Evolutionary conservation across 2,797 vertebrate genomes (phyloP).

Genomic region (Naso thynnoides): DNA sequence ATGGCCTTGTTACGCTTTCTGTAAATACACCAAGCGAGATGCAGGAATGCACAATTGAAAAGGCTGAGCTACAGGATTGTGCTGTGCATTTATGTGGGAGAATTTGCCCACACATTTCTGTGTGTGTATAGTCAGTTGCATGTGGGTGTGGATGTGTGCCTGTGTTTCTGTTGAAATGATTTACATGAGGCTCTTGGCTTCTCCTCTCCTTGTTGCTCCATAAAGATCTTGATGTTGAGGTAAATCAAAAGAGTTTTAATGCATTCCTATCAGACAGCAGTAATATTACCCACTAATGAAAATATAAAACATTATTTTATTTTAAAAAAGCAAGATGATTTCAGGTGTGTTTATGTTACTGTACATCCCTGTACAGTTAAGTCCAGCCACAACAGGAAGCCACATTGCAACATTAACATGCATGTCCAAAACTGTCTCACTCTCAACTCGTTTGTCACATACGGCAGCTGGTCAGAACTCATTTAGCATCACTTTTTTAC

Average conservation of each 20-base stretch:
- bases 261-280: slow-evolving; percentile 9
- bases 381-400: no score
- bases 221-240: slow-evolving; percentile 4
- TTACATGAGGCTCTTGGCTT: slow-evolving; percentile 28
- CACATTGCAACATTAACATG: not conserved
- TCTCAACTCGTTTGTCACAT: no score
- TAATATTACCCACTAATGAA: not conserved
- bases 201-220: not conserved
- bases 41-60: slow-evolving; percentile 62
- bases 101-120: slow-evolving; percentile 18
- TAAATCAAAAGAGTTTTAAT: slow-evolving; percentile 33
- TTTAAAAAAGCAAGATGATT: not conserved
- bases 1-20: slow-evolving; percentile 76
- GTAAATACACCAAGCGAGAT: slow-evolving; percentile 69
- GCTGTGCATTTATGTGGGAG: slow-evolving; percentile 41
- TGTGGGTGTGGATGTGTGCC: not conserved
- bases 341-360: not conserved
- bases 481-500: no score
- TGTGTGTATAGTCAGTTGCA: not conserved
- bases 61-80: slow-evolving; percentile 40
- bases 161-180: slow-evolving; percentile 43
- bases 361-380: not conserved
- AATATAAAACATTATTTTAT: not conserved
- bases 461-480: no score
- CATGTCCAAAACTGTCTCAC: no score